Evolutionary conservation across 2,888 invertebrate genomes (phyloP).

Genomic region (Neoaliturus tenellus): DNA sequence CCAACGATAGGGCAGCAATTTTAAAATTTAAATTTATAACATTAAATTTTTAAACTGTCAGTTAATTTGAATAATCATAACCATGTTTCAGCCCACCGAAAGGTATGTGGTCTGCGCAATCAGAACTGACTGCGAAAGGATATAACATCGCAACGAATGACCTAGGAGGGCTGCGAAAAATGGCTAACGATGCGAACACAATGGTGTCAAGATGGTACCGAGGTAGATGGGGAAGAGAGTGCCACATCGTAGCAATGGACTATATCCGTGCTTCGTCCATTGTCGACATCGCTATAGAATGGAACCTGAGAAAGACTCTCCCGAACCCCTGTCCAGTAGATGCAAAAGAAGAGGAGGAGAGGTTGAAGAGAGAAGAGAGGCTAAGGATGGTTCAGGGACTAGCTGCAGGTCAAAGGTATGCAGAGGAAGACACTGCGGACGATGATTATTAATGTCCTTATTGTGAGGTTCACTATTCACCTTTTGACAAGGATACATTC

Average conservation of each 20-base stretch:
- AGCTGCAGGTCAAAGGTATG: background rate
- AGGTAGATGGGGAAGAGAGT: constrained; percentile 80
- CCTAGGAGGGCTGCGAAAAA: constrained; percentile 75
- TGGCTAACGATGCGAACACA: constrained; percentile 81
- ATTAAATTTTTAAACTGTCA: too few relatives aligned
- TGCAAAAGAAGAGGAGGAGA: background rate
- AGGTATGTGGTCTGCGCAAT: constrained; percentile 79
- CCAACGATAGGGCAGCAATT: too few relatives aligned
- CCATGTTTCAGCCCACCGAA: background rate
- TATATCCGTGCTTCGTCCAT: constrained; percentile 63
- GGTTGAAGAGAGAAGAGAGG: constrained; percentile 1
- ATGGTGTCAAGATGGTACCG: constrained; percentile 82
- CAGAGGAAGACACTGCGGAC: constrained; percentile 1
- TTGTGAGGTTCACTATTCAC: too few relatives aligned
- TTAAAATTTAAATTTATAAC: too few relatives aligned
- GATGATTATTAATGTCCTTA: too few relatives aligned
- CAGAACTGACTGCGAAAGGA: constrained; percentile 82
- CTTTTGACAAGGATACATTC: too few relatives aligned
- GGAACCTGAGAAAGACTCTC: constrained; percentile 56
- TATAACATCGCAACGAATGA: constrained; percentile 74
- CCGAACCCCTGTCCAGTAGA: background rate
- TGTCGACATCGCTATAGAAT: constrained; percentile 64
- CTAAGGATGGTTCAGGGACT: background rate
- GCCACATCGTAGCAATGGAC: constrained; percentile 68
- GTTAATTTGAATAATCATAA: too few relatives aligned